phyloP scores from a whole-genome alignment of 2,113 vertebrate genomes.

The Pipa parva region DNA sequence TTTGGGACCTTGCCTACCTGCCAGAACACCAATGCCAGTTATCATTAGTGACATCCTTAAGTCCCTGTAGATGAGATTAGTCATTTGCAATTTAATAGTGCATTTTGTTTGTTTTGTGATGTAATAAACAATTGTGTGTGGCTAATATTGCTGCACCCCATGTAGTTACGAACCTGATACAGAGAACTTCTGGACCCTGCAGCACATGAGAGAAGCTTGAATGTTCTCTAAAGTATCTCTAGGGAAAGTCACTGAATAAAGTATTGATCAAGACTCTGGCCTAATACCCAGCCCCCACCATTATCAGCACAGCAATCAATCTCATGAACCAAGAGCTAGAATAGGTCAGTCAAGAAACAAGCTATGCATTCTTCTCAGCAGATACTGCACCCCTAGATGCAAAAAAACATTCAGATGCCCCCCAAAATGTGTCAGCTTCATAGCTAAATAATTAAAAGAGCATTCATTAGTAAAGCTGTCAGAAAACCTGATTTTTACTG shows the following conservation, averaged over 20 bases:
- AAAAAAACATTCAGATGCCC: neutral
- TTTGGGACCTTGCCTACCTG: neutral
- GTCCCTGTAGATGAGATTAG: too few relatives aligned
- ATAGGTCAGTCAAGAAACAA: neutral
- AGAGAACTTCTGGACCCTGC: too few relatives aligned
- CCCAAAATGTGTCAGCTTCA: too few relatives aligned
- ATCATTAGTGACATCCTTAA: too few relatives aligned
- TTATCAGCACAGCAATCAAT: constrained; percentile 21
- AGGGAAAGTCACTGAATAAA: constrained; percentile 5
- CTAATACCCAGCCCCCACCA: constrained; percentile 3
- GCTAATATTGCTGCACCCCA: neutral
- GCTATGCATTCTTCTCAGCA: neutral
- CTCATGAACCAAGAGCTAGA: constrained; percentile 2
- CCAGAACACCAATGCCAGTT: too few relatives aligned
- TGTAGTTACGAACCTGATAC: neutral
- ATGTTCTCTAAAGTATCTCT: constrained; percentile 1
- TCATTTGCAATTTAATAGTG: too few relatives aligned
- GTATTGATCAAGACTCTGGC: constrained; percentile 19
- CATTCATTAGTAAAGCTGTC: too few relatives aligned
- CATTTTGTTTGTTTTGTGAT: too few relatives aligned
- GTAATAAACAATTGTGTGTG: too few relatives aligned
- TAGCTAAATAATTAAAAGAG: too few relatives aligned
- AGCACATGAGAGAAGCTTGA: neutral
- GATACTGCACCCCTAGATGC: neutral
- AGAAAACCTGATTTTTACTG: too few relatives aligned